Evolutionary conservation across 2,113 vertebrate genomes (phyloP), one percentile per base, ranked within the genome.

Genomic region (Rhadina sibilatrix): DNA sequence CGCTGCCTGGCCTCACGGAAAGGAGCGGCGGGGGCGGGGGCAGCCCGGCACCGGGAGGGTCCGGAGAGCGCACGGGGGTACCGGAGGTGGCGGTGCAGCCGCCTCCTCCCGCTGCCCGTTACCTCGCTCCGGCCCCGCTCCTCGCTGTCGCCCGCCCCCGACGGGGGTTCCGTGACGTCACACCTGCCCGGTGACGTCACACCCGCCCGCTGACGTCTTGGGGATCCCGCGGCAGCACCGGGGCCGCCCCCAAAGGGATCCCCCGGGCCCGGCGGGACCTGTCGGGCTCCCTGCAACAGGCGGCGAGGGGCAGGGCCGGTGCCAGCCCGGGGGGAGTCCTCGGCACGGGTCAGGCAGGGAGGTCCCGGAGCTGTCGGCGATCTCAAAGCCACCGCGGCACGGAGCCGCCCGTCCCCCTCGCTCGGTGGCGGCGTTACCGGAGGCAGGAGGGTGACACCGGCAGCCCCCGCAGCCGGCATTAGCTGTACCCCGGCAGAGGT

Each of bases 191-290:
- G n/a, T n/a, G n/a, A n/a, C n/a, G n/a, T n/a, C n/a, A n/a, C n/a
- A n/a, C n/a, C n/a, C n/a, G n/a, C n/a, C n/a, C n/a, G 90, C 95
- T 98, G 98, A 98, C 98, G 98, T 97, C 97, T 92, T 82, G 97
- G 98, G 98, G 98, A 98, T 98, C 98, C 98, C 98, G 94, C 88
- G 92, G 94, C 93, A 75, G 47, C 96, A 46, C 93, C 87, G 85
- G 93, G 79, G 81, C 92, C 66, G 70, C 90, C 66, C 69, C 56
- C 81, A n/a, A 3, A 80, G 86, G 74, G 69, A 83, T 71, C 24
- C 74, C 89, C 38, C 44, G 13, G 22, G 15, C 20, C 14, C 50
- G 5, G 15, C 5, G 40, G 49, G 42, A 47, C n/a, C 47, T 9
- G 5, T 7, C 10, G 21, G 20, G 19, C 6, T 24, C 56, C 24